Base-by-base conservation (phyloP, 2,888 invertebrate species). In the Acrobasis consociella region DNA sequence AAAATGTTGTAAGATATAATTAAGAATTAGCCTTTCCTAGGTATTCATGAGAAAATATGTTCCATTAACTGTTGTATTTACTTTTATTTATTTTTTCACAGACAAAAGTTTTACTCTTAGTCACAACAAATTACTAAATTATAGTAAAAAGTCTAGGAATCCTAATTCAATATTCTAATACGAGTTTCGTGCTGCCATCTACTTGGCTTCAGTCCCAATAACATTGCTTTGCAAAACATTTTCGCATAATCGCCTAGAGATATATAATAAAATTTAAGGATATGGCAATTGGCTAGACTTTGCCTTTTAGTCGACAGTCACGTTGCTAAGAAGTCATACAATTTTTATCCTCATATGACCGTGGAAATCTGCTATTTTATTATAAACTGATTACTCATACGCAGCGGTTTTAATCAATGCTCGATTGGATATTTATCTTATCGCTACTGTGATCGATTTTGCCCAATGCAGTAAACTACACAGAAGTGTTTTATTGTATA, bases 381-480 rank as follows among this genome's bases (percentile, higher is more conserved):
- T n/a, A 52, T 52, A 31, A 31, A 31, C 22, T 52, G 52, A 52
- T 52, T 52, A 8, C 31, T 31, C 16, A 39, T 55, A 39, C 38
- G 16, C 16, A 39, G 42, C 39, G 39, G 42, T 56, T 42, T 56
- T 16, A 56, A 56, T 42, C 56, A 56, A 42, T 46, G n/a, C 55
- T 16, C 42, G 39, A 55, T 55, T 55, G 39, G 55, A 16, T 46
- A 56, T 56, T 56, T 56, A 56, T 56, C 56, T 56, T 56, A 56
- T 56, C 56, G 56, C 17, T 22, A 42, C 42, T 16, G 39, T 39
- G 46, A 46, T 46, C 13, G 46, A 46, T 46, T 46, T n/a, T 46
- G 13, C 46, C n/a, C 46, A 5, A 46, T 46, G 46, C 46, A 46
- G 46, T 46, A 2, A 46, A 31, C n/a, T 46, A 1, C 46, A 46